Evolutionary conservation across 64 coral and sea anemone species (phyloP).

Genomic region (Montipora sp.): DNA sequence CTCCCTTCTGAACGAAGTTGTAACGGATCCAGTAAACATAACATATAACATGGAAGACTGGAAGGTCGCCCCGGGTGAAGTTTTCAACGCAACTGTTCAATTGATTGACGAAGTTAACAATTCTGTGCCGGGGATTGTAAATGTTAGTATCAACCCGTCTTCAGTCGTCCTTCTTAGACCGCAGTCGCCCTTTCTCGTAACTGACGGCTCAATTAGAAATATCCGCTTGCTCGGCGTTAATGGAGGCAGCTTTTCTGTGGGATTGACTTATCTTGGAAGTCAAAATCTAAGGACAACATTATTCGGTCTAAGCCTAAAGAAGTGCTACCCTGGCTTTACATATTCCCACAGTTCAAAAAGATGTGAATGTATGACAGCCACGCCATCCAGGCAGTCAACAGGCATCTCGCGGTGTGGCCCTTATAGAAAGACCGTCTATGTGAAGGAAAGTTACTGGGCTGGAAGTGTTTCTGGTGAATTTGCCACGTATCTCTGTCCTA

Average conservation of each 20-base stretch:
- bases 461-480: slow-evolving; percentile 57
- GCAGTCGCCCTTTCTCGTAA: background rate
- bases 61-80: slow-evolving; percentile 77
- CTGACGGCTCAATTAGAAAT: background rate
- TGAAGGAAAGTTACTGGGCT: slow-evolving; percentile 86
- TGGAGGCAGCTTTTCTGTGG: background rate
- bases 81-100: slow-evolving; percentile 67
- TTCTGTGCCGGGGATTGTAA: slow-evolving; percentile 66
- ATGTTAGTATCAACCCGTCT: background rate
- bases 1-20: slow-evolving; percentile 32
- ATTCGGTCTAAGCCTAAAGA: background rate
- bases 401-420: slow-evolving; percentile 62
- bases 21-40: slow-evolving; percentile 80
- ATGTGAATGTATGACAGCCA: slow-evolving; percentile 49
- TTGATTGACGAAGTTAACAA: slow-evolving; percentile 74
- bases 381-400: background rate
- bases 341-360: background rate
- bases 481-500: slow-evolving; percentile 65
- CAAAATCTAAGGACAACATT: background rate
- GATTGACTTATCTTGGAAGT: slow-evolving; percentile 7
- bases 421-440: slow-evolving; percentile 44
- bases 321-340: slow-evolving; percentile 67
- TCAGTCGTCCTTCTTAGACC: background rate
- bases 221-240: background rate
- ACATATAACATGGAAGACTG: slow-evolving; percentile 34